Base-by-base conservation (phyloP, 2,113 vertebrate species). In the Python bivittatus region DNA sequence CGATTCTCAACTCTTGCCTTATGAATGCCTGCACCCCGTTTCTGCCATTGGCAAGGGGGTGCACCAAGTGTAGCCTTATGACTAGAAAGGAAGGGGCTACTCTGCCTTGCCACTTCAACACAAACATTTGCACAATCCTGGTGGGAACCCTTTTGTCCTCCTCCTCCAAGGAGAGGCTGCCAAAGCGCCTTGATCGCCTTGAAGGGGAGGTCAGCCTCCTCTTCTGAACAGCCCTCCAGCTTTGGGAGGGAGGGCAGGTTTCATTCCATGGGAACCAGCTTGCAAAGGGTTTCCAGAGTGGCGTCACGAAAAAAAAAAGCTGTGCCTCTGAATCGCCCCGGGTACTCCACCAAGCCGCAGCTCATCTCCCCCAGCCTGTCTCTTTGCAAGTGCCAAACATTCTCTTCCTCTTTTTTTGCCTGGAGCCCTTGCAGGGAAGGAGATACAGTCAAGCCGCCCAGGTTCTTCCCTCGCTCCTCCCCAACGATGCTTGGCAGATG, bases 261-360 rank as follows among this genome's bases (percentile, higher is more conserved):
- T 44, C 88, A 92, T 61, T 84, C 91, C 29, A 13, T 87, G 94
- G 95, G 95, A 97, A 97, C 97, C 95, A 94, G 92, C 96, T 96
- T 97, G 96, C 97, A 72, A 93, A 91, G 94, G 91, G 94, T 96
- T 94, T 94, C 96, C 83, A 94, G 93, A 95, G 86, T 0, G 0
- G 48, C 57, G 84, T 91, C 20, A 53, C 88, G 89, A n/a, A n/a
- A 83, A n/a, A 48, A 52, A 48, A 93, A 96, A 94, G 86, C 92
- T 88, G 33, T 25, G 84, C 33, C 58, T 87, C 56, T 84, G 60
- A 15, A 52, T 44, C 7, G 2, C 64, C 27, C 5, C 79, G 10
- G 54, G 88, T 60, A 33, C 85, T 89, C 44, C 56, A 54, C 52
- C 87, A 64, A 89, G 85, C 91, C 44, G n/a, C 91, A 64, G 57